Conservation (phyloP, 2,113 vertebrate species). For the Empidonax alnorum region DNA sequence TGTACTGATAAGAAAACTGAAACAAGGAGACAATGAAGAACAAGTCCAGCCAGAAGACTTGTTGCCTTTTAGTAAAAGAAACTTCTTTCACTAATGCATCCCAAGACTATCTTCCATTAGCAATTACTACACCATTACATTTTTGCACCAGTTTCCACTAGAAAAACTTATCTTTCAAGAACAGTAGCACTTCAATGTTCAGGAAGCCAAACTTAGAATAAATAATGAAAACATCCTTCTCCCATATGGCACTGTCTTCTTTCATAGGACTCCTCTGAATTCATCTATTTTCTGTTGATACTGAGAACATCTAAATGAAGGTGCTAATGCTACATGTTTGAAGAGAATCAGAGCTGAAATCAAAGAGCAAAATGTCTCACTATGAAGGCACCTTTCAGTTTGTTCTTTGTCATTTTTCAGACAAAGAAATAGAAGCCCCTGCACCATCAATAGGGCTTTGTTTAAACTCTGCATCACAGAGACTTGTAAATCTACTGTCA, state of each 20-base stretch:
- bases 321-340: conserved; percentile 30
- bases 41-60: not conserved
- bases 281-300: not conserved
- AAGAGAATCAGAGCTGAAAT: conserved; percentile 59
- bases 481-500: not conserved
- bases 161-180: not conserved
- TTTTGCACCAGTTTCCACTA: not conserved
- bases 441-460: not conserved
- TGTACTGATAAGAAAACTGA: not conserved
- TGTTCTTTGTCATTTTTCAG: not conserved
- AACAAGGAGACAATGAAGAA: not conserved
- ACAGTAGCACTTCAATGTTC: not conserved
- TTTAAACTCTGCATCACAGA: conserved; percentile 15
- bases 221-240: not conserved
- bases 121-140: not conserved
- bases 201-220: not conserved
- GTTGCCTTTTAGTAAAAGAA: not conserved
- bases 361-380: conserved; percentile 31
- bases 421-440: conserved; percentile 40
- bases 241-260: not conserved
- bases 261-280: not conserved
- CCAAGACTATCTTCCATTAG: not conserved
- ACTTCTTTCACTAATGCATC: not conserved
- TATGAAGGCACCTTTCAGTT: conserved; percentile 8
- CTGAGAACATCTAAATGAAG: conserved; percentile 29